Conservation (phyloP, 2,113 vertebrate species). For the Strix uralensis region DNA sequence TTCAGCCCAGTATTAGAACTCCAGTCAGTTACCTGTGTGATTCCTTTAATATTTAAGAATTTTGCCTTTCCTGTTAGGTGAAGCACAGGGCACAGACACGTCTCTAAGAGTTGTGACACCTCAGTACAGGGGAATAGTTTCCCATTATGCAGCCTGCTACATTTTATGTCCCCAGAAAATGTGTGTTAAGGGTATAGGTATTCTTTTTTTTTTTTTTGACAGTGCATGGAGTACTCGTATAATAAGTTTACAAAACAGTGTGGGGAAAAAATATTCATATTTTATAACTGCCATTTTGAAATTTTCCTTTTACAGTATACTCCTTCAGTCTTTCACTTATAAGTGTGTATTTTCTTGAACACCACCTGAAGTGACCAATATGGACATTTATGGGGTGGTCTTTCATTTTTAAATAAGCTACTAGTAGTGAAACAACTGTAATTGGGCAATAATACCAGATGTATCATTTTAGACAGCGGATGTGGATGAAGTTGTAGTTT, state of each 20-base stretch:
- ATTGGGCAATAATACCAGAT: neutral
- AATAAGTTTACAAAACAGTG: neutral
- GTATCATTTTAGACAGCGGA: neutral
- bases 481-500: neutral
- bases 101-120: neutral
- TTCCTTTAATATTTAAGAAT: neutral
- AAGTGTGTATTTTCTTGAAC: neutral
- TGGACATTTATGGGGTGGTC: neutral
- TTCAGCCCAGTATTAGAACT: neutral
- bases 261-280: neutral
- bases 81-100: neutral
- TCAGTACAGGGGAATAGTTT: neutral
- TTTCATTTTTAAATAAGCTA: neutral
- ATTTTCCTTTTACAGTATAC: neutral
- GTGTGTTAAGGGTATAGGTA: rapidly evolving
- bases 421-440: neutral
- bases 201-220: neutral
- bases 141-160: neutral
- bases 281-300: neutral
- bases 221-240: rapidly evolving
- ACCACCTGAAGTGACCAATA: neutral
- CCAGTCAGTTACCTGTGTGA: neutral
- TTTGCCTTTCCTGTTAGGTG: neutral
- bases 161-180: neutral
- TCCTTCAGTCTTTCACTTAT: neutral